Percentiles rank a stretch among this genome's conserved stretches.
These are phyloP conservation scores for Pristionchus entomophagus DNA, from an alignment of 2,888 invertebrate species.

Conservation along the genomic window DNA sequence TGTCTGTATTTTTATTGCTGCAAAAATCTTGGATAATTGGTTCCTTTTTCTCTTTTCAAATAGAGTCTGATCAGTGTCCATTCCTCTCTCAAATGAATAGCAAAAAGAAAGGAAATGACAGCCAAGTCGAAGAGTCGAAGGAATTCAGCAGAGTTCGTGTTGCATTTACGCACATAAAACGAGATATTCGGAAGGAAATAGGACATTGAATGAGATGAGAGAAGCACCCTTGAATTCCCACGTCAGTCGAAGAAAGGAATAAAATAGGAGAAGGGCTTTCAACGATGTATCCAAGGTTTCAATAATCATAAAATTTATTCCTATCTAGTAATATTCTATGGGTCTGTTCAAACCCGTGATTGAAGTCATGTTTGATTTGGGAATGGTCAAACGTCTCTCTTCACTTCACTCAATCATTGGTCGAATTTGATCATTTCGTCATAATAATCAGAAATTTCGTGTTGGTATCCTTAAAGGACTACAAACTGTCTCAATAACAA, in stretches of 20 bases:
- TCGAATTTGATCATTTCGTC: not conserved
- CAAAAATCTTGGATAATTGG: no score
- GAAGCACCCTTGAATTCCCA: not conserved
- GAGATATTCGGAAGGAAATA: no score
- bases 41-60: no score
- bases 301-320: not conserved
- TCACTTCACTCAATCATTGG: not conserved
- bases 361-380: not conserved
- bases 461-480: not conserved
- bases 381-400: not conserved
- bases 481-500: not conserved
- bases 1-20: no score
- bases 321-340: not conserved
- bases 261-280: not conserved
- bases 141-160: no score
- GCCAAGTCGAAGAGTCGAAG: not conserved
- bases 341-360: not conserved
- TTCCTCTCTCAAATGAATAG: no score
- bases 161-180: no score
- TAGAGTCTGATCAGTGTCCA: no score
- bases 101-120: not conserved
- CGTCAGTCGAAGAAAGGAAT: not conserved
- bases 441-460: not conserved
- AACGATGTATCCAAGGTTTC: not conserved
- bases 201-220: not conserved